Evolutionary conservation across 2,888 invertebrate species (phyloP).

Genomic region (Plebejus anna): DNA sequence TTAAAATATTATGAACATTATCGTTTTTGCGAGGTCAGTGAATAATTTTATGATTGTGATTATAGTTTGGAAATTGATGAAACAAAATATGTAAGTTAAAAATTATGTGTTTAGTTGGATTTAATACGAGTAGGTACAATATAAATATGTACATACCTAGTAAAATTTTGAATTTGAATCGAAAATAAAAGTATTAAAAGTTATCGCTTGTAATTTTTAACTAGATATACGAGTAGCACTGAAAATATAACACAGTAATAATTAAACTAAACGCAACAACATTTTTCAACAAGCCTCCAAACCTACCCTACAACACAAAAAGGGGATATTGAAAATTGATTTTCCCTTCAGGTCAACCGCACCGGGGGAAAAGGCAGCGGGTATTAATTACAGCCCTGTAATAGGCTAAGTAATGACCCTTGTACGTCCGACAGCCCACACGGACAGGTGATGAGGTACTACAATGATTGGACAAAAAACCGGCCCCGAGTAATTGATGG

Average conservation of each 20-base stretch:
- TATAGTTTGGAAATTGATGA: not conserved
- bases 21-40: conserved; percentile 20
- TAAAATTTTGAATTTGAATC: too few relatives aligned
- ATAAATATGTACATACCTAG: too few relatives aligned
- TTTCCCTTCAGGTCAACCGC: conserved; percentile 38
- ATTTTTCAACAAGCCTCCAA: not conserved
- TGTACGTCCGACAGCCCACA: conserved; percentile 71
- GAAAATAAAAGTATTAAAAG: too few relatives aligned
- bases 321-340: conserved; percentile 35
- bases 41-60: conserved; percentile 6
- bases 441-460: conserved; percentile 57
- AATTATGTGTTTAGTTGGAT: too few relatives aligned
- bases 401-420: conserved; percentile 78
- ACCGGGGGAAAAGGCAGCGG: conserved; percentile 47
- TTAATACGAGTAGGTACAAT: too few relatives aligned
- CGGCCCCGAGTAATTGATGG: not conserved
- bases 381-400: conserved; percentile 69
- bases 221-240: too few relatives aligned
- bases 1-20: conserved; percentile 28
- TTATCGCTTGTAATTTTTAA: too few relatives aligned
- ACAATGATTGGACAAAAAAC: conserved; percentile 12
- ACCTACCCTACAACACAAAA: conserved; percentile 8
- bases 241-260: not conserved
- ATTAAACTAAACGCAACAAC: not conserved
- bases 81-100: too few relatives aligned